phyloP scores from a whole-genome alignment of 2,888 invertebrate genomes.

The Frankliniella intonsa region DNA sequence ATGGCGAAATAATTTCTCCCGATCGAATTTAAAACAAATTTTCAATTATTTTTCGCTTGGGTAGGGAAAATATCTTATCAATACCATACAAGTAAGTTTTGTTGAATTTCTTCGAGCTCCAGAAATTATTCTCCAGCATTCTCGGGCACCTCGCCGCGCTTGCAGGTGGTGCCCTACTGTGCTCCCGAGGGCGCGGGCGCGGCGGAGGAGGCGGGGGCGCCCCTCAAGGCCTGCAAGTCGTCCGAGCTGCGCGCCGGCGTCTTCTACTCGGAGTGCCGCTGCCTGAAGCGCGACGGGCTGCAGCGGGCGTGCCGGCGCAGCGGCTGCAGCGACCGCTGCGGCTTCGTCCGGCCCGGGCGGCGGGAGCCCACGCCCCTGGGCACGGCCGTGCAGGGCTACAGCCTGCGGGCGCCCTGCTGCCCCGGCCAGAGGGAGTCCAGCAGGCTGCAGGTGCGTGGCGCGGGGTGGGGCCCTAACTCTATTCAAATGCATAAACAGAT shows the following conservation, averaged over 20 bases:
- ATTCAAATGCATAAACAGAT: no score
- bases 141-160: background rate
- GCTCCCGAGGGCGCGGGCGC: background rate
- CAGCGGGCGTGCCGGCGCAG: background rate
- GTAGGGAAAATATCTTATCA: no score
- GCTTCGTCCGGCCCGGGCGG: background rate
- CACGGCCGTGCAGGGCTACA: background rate
- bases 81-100: no score
- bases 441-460: background rate
- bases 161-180: background rate
- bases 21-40: no score
- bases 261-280: background rate
- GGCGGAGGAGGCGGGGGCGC: background rate
- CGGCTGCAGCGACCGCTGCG: constrained; percentile 8
- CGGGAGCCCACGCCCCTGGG: background rate
- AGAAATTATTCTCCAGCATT: no score
- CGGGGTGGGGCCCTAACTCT: no score
- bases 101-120: no score
- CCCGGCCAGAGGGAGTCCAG: background rate
- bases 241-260: constrained; percentile 5
- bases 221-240: background rate
- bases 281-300: constrained; percentile 9
- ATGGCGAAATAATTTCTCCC: no score
- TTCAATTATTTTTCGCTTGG: no score
- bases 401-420: background rate